Evolutionary conservation across 2,797 vertebrate species (phyloP), one percentile per base, ranked within the genome.

Genomic region (Sebastiscus albofasciatus): DNA sequence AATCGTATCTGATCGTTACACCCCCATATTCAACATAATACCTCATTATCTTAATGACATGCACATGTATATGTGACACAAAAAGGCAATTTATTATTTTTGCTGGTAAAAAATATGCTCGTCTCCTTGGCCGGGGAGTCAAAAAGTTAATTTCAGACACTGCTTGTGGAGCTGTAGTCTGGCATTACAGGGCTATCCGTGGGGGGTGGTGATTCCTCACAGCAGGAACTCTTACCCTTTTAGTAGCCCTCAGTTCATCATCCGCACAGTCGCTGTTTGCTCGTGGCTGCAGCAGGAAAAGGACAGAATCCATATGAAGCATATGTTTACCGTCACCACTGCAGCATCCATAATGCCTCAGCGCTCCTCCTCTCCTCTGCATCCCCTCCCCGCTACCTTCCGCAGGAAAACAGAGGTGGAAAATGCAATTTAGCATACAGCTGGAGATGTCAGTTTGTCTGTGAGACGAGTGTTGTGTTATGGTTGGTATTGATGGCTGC

Each of bases 251-350:
- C 60, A 77, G 68, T 27, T 79, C 42, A 68, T 7, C 54, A 72
- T 82, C 58, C 67, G 39, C 68, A 64, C 79, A 75, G 73, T 36
- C 14, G 5, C 52, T 24, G 36, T 80, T 72, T 8, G 66, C 81
- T 79, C 2, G 8, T 5, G 4, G 80, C 68, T 52, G 46, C 67
- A 31, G 83, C 16, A 34, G 46, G 11, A 72, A 87, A 76, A 72
- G 61, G 84, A 90, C 85, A 83, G 66, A 67, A 74, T 86, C 66
- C 61, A 81, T 73, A 80, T 55, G 75, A 64, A 52, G 80, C 83
- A 71, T 78, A 78, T 85, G 84, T 69, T 36, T 84, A 6, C 61
- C 71, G 77, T 89, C 80, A 85, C 39, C 82, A 77, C 76, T 83
- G 82, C 81, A 79, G 80, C 74, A 81, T 84, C 77, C 29, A 58